Evolutionary conservation across 1,140 invertebrate genomes (phyloP), one percentile per base, ranked within the genome.

Genomic region (Trichonephila clavata): DNA sequence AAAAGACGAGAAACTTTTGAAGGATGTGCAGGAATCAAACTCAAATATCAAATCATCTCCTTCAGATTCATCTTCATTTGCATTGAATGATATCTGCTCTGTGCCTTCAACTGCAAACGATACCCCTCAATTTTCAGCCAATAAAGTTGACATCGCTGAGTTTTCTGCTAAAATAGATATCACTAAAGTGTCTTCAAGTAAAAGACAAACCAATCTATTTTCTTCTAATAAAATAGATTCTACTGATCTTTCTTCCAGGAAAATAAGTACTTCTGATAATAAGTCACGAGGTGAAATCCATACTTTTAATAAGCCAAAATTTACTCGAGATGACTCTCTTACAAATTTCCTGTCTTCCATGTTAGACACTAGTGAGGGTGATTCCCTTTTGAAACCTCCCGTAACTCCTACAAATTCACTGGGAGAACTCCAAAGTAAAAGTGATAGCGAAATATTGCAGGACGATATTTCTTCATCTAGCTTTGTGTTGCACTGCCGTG

Each of bases 321-420:
- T 59, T 39, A 60, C 71, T 21, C 59, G 71, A 81, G 89, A 90
- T 16, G 77, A 90, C 21, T 90, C 89, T 24, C 59, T 90, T 16
- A 80, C 89, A 8, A 80, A 80, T 39, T 90, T 90, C 57, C 59
- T 90, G 16, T 90, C 89, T 59, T 90, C 89, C 14, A 90, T 90
- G 89, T 77, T 90, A 32, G 71, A 77, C 3, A 90, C 50, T 8
- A 81, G 20, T 20, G 89, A 61, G 20, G 60, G 63, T 24, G 61
- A 77, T 86, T 86, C 59, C 39, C 13, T 65, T 71, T n/a, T 43
- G 5, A 71, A 50, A 63, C 61, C 86, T 71, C 32, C 63, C 6
- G 50, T 24, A 50, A 24, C 63, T 89, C 21, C 39, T 59, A 65
- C 21, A 24, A 83, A 83, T 24, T 24, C 83, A 3, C 57, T 24